A percentile compares a stretch with the other conserved stretches of the same genome.
Evolutionary conservation across 1,140 invertebrate genomes (phyloP).

Genomic region (Drosophila virilis): DNA sequence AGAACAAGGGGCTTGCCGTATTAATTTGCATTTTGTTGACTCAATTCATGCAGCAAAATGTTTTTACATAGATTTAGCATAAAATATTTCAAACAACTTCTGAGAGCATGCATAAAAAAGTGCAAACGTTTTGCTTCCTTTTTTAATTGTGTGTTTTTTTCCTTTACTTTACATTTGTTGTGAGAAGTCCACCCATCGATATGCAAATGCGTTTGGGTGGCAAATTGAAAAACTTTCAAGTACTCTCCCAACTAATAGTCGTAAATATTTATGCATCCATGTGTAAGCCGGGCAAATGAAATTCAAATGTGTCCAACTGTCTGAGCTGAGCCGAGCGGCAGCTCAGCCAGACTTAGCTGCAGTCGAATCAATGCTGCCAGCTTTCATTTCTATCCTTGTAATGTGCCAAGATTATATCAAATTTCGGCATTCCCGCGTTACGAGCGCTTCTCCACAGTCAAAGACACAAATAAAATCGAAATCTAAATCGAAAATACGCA

Average conservation of each 20-base stretch:
- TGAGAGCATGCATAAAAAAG: conserved; percentile 46
- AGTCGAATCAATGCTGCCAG: conserved; percentile 38
- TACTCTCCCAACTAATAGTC: conserved; percentile 69
- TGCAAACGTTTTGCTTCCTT: conserved; percentile 45
- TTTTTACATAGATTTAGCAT: conserved; percentile 73
- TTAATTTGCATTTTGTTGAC: conserved; percentile 75
- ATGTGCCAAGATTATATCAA: conserved; percentile 58
- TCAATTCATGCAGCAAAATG: conserved; percentile 73
- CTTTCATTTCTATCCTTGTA: conserved; percentile 31
- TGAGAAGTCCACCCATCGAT: conserved; percentile 54
- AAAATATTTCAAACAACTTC: conserved; percentile 76
- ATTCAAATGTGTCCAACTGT: conserved; percentile 47
- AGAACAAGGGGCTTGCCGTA: background rate
- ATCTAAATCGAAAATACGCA: background rate
- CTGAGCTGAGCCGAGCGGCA: conserved; percentile 17
- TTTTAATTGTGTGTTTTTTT: conserved; percentile 67
- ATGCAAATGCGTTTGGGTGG: conserved; percentile 61
- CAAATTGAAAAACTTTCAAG: conserved; percentile 77
- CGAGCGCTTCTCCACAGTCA: background rate
- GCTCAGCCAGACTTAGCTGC: conserved; percentile 57
- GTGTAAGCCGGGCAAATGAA: conserved; percentile 63
- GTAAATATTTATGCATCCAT: conserved; percentile 76
- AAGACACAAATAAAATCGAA: conserved; percentile 15
- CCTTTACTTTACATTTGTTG: background rate
- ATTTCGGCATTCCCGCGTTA: conserved; percentile 10